phyloP scores from a whole-genome alignment of 2,113 vertebrate species.

The Electrona antarctica region DNA sequence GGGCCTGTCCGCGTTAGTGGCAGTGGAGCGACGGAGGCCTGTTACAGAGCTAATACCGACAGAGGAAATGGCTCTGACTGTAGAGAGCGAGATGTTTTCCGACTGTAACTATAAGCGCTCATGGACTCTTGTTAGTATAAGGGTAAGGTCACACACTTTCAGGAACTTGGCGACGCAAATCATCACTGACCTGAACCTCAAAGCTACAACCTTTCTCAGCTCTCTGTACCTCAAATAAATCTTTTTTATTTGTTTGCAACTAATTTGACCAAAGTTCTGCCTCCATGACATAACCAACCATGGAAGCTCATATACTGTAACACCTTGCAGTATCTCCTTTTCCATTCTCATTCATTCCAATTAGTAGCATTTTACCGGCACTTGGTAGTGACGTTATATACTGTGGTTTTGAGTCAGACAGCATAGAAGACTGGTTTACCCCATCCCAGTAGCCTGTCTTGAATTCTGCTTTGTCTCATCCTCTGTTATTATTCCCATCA shows the following conservation, averaged over 20 bases:
- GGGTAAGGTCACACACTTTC: slow-evolving; percentile 40
- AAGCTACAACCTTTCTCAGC: slow-evolving; percentile 24
- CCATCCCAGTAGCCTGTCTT: slow-evolving; percentile 15
- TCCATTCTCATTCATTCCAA: slow-evolving; percentile 32
- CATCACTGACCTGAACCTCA: slow-evolving; percentile 23
- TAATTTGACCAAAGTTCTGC: neutral
- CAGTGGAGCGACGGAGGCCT: slow-evolving; percentile 47
- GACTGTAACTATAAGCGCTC: slow-evolving; percentile 44
- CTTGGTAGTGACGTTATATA: slow-evolving; percentile 37
- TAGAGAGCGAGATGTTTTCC: slow-evolving; percentile 60
- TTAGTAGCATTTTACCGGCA: slow-evolving; percentile 46
- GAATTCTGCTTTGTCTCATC: slow-evolving; percentile 3
- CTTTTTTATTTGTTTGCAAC: neutral
- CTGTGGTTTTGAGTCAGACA: slow-evolving; percentile 40
- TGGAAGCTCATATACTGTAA: neutral
- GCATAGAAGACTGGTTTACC: slow-evolving; percentile 18
- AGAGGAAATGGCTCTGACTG: slow-evolving; percentile 47
- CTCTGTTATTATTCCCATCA: slow-evolving; percentile 1
- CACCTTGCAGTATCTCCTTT: slow-evolving; percentile 23
- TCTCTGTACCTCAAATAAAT: neutral
- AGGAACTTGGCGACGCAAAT: slow-evolving; percentile 43
- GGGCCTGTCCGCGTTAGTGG: slow-evolving; percentile 53
- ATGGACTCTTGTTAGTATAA: slow-evolving; percentile 53
- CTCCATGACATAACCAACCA: slow-evolving; percentile 14
- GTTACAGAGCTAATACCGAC: slow-evolving; percentile 53